Evolutionary conservation across 2,888 invertebrate genomes (phyloP), one percentile per base, ranked within the genome.

Genomic region (Phymatocera aterrima): DNA sequence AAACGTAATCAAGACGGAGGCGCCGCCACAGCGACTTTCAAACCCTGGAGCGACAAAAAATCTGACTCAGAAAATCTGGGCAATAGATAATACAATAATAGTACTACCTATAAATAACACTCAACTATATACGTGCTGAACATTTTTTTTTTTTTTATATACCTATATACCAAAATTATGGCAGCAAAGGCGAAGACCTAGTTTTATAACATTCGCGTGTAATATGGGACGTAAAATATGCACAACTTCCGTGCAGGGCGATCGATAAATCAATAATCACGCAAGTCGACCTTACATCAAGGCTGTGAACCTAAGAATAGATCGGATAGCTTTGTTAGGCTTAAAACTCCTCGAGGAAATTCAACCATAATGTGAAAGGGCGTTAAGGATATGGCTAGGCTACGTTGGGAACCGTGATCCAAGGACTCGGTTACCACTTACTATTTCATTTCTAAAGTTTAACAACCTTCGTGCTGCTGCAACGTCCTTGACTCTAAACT

Each of bases 371-470:
- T 57, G 6, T 57, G 12, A 28, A 64, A 64, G 6, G 24, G 18
- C 28, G 43, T 46, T n/a, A 2, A 46, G n/a, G 8, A 10, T 64
- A 37, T 2, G 12, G 8, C 37, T 28, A 15, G 3, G 34, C 18
- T 24, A 43, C 10, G 8, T 21, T 46, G 40, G 6, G 24, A 5
- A 21, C 1, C 43, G n/a, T 43, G 24, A 37, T 34, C 37, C 15
- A 34, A 34, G 37, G 37, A 37, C 64, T 37, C 10, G 68, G n/a
- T 68, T 46, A 21, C 48, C 51, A 4, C 51, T 34, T 51, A 72
- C 72, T 34, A 28, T 72, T 72, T 34, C n/a, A 72, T 72, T 51
- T 72, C 72, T 51, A 34, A 51, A 72, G 72, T 48, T 72, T 48
- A 72, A 72, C 72, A 34, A 72, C 72, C 72, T 72, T 72, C 48